Base-by-base conservation (phyloP, 2,888 invertebrate species). In the Oscheius myriophilus region DNA sequence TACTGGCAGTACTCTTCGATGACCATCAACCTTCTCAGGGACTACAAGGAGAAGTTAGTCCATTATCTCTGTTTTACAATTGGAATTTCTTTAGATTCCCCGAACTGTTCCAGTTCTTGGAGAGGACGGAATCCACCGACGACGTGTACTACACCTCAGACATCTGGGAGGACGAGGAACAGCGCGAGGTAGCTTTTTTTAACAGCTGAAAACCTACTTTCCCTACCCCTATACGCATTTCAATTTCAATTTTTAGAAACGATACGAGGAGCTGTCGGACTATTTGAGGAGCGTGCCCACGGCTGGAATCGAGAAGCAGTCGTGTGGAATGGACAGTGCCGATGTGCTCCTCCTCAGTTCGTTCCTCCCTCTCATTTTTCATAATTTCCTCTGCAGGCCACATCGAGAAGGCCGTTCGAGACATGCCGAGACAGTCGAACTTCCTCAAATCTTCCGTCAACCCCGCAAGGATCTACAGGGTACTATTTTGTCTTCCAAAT, bases 261-360 rank as follows among this genome's bases (percentile, higher is more conserved):
- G 65, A 45, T 53, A 81, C 57, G 62, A 88, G 7, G 89, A 89
- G 41, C 86, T 91, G 16, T 80, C 87, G 2, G 86, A 87, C 0
- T 95, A 93, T 92, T 85, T 95, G 64, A 92, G 92, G 83, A 87
- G 89, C 0, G 91, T 93, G 81, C 91, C 92, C 0, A 91, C 91
- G 82, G 82, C 87, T 91, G 82, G 82, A 87, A 90, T 91, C 0
- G 72, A 70, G 57, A 89, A 91, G 0, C 90, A 92, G 25, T 88
- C 91, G 7, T 92, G 92, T 82, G 93, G 93, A 51, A 91, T 92
- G 0, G 90, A 91, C 25, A 90, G 90, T 0, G 87, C 94, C 0
- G 93, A 93, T 79, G 90, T 91, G 0, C 91, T 91, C 55, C 89
- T 90, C 39, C 88, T 92, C 33, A 45, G 69, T 51, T 14, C 14